Evolutionary conservation across 2,113 vertebrate genomes (phyloP).

Genomic region (Daphoenositta chrysoptera): DNA sequence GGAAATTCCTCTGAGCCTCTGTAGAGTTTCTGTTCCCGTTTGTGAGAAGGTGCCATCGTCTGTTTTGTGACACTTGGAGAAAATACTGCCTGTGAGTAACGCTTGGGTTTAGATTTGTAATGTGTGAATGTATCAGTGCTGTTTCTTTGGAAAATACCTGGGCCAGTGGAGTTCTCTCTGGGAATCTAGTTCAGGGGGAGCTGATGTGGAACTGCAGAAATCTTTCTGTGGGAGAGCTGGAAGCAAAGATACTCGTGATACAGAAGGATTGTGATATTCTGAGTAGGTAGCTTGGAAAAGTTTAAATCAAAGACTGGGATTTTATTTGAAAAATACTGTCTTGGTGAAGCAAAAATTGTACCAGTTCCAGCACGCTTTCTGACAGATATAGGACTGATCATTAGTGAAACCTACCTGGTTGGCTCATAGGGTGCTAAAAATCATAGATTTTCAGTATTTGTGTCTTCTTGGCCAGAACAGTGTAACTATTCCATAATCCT

Average conservation of each 20-base stretch:
- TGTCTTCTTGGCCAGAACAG: background rate
- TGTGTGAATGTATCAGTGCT: background rate
- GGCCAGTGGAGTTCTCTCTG: background rate
- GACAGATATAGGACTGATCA: background rate
- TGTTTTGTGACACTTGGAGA: background rate
- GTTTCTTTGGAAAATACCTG: background rate
- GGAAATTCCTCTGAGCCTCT: background rate
- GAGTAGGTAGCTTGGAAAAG: background rate
- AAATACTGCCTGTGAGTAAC: background rate
- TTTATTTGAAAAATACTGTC: background rate
- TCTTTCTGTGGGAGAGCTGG: background rate
- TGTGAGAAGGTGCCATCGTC: background rate
- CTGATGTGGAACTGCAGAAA: background rate
- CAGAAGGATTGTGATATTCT: background rate
- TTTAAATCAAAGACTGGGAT: background rate
- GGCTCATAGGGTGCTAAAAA: background rate
- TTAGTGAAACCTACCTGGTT: background rate
- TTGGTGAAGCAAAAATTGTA: background rate
- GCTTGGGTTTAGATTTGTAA: background rate
- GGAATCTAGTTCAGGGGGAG: background rate
- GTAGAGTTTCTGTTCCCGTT: background rate
- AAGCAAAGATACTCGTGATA: background rate
- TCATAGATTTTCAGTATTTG: background rate
- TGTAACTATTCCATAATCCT: background rate
- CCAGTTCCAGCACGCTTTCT: background rate